These are phyloP conservation scores for Alexandromys fortis DNA, from an alignment of 2,113 vertebrate genomes.

Conservation along the genomic window DNA sequence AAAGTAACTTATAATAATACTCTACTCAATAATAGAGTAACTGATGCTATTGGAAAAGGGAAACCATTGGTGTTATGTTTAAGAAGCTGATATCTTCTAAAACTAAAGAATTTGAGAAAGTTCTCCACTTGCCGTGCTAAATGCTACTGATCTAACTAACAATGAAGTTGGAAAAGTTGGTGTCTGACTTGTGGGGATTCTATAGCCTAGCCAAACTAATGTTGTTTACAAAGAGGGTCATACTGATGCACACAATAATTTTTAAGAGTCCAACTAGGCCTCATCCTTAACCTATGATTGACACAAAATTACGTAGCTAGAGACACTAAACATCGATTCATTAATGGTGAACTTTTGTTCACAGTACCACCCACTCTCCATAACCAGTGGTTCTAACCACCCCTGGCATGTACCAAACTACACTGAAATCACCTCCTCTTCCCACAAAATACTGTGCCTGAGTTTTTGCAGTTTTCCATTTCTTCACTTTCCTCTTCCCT, in stretches of 20 bases:
- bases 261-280: background rate
- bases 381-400: background rate
- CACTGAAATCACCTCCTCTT: background rate
- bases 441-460: background rate
- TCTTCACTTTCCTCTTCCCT: background rate
- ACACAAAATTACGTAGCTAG: background rate
- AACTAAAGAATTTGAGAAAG: constrained; percentile 23
- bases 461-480: background rate
- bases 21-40: background rate
- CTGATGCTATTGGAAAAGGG: constrained; percentile 19
- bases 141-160: constrained; percentile 54
- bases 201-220: constrained; percentile 12
- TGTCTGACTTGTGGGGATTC: constrained; percentile 7
- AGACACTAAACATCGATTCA: background rate
- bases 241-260: background rate
- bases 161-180: constrained; percentile 40
- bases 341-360: background rate
- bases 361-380: background rate
- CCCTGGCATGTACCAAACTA: background rate
- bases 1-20: background rate
- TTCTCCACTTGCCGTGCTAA: constrained; percentile 35
- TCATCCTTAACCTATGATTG: background rate
- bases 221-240: background rate
- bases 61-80: background rate
- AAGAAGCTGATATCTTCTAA: constrained; percentile 14